These are phyloP conservation scores for Athrips mouffetella DNA, from an alignment of 2,888 invertebrate genomes.

Conservation along the genomic window DNA sequence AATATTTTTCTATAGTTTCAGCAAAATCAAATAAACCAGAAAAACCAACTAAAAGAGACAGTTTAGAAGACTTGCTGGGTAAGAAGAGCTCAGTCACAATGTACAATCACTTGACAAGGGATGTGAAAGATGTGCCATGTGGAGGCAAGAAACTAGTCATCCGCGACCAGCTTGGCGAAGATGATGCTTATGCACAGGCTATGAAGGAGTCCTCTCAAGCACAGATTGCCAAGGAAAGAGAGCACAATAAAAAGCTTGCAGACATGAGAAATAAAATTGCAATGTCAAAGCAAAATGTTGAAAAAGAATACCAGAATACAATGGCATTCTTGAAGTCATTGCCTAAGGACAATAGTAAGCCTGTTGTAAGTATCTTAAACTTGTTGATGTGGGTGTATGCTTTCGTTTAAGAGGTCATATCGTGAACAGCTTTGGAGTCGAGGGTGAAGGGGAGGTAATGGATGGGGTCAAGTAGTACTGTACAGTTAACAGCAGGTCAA, in stretches of 20 bases:
- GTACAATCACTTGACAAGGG: slow-evolving; percentile 61
- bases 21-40: slow-evolving; percentile 34
- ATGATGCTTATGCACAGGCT: slow-evolving; percentile 65
- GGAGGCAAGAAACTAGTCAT: slow-evolving; percentile 43
- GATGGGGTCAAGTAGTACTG: no score
- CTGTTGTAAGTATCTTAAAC: slow-evolving; percentile 44
- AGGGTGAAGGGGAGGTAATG: no score
- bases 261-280: slow-evolving; percentile 57
- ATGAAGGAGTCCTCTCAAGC: slow-evolving; percentile 42
- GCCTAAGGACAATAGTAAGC: slow-evolving; percentile 50
- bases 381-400: no score
- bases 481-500: no score
- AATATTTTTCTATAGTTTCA: slow-evolving; percentile 39
- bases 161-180: slow-evolving; percentile 43
- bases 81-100: slow-evolving; percentile 52
- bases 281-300: slow-evolving; percentile 82
- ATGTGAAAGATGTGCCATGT: slow-evolving; percentile 42
- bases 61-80: slow-evolving; percentile 25
- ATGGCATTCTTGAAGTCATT: slow-evolving; percentile 61
- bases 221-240: slow-evolving; percentile 30
- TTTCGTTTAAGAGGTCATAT: no score
- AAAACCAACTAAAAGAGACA: slow-evolving; percentile 24
- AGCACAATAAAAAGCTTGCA: slow-evolving; percentile 43
- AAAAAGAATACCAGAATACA: slow-evolving; percentile 68
- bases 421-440: no score